These are phyloP conservation scores for Pachycephus smyrnensis DNA, from an alignment of 2,888 invertebrate genomes.

Conservation along the genomic window DNA sequence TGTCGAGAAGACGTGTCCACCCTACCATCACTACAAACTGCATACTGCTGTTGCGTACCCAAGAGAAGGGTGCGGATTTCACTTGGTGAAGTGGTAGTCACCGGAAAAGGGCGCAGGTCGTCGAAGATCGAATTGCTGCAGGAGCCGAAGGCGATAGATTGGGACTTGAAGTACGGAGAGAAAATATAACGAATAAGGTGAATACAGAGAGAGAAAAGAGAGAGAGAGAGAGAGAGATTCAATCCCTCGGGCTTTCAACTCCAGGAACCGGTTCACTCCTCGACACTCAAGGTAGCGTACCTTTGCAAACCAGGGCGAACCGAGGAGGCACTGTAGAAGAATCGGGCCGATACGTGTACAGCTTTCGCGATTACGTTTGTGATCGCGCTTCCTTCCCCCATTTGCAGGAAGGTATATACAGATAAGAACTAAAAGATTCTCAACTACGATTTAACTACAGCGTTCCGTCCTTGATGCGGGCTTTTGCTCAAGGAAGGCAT, in stretches of 20 bases:
- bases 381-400: too few species aligned
- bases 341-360: slow-evolving; percentile 50
- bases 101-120: too few species aligned
- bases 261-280: too few species aligned
- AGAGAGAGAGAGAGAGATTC: slow-evolving; percentile 16
- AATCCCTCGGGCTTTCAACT: too few species aligned
- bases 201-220: neutral
- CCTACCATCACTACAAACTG: neutral
- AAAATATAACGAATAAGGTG: neutral
- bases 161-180: neutral
- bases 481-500: too few species aligned
- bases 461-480: too few species aligned
- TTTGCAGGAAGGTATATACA: too few species aligned
- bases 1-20: slow-evolving; percentile 37
- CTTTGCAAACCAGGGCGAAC: slow-evolving; percentile 13
- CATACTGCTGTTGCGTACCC: slow-evolving; percentile 1
- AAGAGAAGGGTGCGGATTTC: neutral
- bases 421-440: too few species aligned
- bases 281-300: too few species aligned
- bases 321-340: slow-evolving; percentile 39
- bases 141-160: neutral
- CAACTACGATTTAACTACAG: too few species aligned
- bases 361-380: slow-evolving; percentile 37
- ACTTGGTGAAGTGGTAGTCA: too few species aligned
- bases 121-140: neutral